Conservation (phyloP, 1,140 invertebrate species). For the Papilio machaon region DNA sequence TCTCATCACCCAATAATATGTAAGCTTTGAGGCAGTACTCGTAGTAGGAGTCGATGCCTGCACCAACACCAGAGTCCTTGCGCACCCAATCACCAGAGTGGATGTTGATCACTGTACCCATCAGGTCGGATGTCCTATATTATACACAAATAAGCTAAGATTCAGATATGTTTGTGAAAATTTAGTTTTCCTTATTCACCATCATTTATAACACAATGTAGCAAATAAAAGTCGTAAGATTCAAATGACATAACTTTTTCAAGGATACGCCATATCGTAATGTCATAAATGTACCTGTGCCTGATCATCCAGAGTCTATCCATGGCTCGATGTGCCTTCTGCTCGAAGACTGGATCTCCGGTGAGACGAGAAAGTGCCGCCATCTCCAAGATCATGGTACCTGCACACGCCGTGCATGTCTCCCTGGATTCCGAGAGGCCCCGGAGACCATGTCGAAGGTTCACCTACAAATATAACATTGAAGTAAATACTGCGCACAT, state of each 20-base stretch:
- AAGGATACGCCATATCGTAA: too few species aligned
- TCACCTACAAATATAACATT: constrained; percentile 86
- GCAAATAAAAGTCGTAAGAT: too few species aligned
- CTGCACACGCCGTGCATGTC: constrained; percentile 99
- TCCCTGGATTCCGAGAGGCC: constrained; percentile 90
- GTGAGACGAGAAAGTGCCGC: constrained; percentile 96
- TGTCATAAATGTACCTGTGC: constrained; percentile 84
- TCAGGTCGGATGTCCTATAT: constrained; percentile 89
- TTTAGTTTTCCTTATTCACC: too few species aligned
- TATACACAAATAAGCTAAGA: constrained; percentile 33
- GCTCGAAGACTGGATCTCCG: constrained; percentile 96
- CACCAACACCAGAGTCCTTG: constrained; percentile 98
- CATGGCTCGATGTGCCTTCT: constrained; percentile 97
- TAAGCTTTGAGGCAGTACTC: constrained; percentile 98
- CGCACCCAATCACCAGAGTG: constrained; percentile 98
- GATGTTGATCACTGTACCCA: constrained; percentile 97
- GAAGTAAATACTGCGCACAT: too few species aligned
- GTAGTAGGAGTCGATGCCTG: constrained; percentile 99
- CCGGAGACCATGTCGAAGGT: constrained; percentile 94
- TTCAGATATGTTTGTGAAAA: too few species aligned
- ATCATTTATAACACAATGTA: too few species aligned
- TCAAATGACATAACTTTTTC: too few species aligned
- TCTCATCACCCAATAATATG: constrained; percentile 92
- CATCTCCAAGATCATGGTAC: constrained; percentile 98
- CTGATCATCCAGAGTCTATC: constrained; percentile 97